Evolutionary conservation across 2,113 vertebrate genomes (phyloP).

Genomic region (Cyanocitta stelleri): DNA sequence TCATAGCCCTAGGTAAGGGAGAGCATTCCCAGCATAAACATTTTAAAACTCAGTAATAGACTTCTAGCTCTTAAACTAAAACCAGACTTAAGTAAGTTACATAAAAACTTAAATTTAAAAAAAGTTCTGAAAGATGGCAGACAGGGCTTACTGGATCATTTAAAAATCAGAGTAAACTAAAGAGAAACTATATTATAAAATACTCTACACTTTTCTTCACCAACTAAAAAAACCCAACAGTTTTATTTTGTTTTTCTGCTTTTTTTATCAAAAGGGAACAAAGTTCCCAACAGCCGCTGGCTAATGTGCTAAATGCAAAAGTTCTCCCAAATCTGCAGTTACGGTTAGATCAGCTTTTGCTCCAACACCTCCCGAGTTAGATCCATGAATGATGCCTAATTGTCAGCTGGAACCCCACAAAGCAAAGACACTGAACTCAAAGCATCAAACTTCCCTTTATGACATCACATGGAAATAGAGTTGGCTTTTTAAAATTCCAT

Average conservation of each 20-base stretch:
- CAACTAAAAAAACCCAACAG: neutral
- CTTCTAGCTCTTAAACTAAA: neutral
- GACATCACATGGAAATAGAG: neutral
- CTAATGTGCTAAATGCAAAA: neutral
- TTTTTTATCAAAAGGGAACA: neutral
- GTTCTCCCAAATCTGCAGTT: neutral
- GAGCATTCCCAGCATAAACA: neutral
- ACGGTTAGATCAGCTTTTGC: neutral
- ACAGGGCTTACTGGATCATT: neutral
- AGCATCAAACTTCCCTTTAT: neutral
- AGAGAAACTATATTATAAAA: neutral
- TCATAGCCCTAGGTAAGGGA: neutral
- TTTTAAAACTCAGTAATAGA: neutral
- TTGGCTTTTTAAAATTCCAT: fast-evolving
- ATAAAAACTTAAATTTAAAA: neutral
- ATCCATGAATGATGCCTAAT: fast-evolving
- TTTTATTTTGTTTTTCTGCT: neutral
- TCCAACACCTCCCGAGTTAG: neutral
- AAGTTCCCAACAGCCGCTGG: neutral
- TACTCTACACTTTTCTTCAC: neutral
- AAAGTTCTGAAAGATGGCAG: neutral
- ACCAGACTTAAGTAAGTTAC: neutral
- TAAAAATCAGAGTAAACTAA: neutral
- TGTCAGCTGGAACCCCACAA: neutral
- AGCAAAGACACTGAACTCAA: neutral